Base-by-base conservation (phyloP, 2,888 invertebrate species). In the Diadegma fenestrale region DNA sequence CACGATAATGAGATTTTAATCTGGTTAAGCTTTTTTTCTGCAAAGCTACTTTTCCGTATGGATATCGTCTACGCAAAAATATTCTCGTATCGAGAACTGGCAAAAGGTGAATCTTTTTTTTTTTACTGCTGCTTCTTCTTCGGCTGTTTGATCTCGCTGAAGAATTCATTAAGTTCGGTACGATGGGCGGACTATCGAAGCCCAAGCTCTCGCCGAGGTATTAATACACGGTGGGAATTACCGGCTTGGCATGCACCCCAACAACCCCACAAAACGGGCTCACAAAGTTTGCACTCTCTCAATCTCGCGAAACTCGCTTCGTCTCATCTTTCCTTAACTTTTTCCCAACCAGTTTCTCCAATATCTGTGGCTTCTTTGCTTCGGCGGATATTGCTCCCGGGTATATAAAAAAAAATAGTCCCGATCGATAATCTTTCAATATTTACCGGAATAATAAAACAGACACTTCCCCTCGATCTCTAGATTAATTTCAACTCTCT, bases 141-240 rank as follows among this genome's bases (percentile, higher is more conserved):
- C 69, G 45, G 71, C 73, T 92, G 92, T 93, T 93, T 93, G 93
- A 93, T 93, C 93, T 93, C 90, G 91, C 92, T 92, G 93, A 93
- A 93, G 93, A 93, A 93, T 93, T 93, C 93, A 93, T 93, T 93
- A 93, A 93, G 93, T 93, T 92, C 90, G 92, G 91, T 91, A 92
- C 91, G 92, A 89, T 90, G 88, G 85, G 73, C 77, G 48, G 63
- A 41, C 64, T 41, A 77, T 71, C 54, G 83, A 51, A 10, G 69
- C 72, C 54, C 68, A 76, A 75, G 78, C 77, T 81, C 71, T 81
- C 71, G 76, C 71, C 68, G 92, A 92, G 91, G 92, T 93, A 93
- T 93, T 93, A 93, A 93, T 92, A 93, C 91, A 91, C 89, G 92
- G 90, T 89, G 89, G 91, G 90, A 92, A 93, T 92, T 92, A 89